Evolutionary conservation across 2,888 invertebrate species (phyloP).

Genomic region (Cataglyphis cursor): DNA sequence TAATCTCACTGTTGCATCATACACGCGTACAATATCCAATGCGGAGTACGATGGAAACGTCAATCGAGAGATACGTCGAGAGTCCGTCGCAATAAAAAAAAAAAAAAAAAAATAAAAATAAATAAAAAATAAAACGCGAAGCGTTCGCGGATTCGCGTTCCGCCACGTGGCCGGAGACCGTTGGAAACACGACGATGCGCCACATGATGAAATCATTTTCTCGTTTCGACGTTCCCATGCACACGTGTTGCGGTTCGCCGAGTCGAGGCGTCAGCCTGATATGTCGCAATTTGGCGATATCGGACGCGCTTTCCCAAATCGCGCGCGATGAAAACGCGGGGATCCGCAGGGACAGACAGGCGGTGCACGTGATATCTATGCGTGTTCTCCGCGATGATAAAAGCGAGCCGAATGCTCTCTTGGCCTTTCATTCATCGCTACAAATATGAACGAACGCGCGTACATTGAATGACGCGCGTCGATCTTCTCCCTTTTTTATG

Average conservation of each 20-base stretch:
- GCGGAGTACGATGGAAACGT: slow-evolving; percentile 28
- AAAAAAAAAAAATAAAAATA: slow-evolving; percentile 29
- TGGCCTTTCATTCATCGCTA: slow-evolving; percentile 69
- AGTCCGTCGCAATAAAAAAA: neutral
- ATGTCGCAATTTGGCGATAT: neutral
- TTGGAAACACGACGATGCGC: slow-evolving; percentile 63
- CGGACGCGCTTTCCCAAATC: slow-evolving; percentile 20
- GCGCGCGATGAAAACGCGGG: slow-evolving; percentile 29
- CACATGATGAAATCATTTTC: slow-evolving; percentile 65
- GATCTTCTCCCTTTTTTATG: slow-evolving; percentile 50
- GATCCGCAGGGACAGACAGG: neutral
- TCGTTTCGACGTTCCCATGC: slow-evolving; percentile 54
- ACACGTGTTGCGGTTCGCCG: slow-evolving; percentile 41
- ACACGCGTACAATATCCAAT: neutral
- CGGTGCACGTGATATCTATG: slow-evolving; percentile 14
- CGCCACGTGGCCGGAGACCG: slow-evolving; percentile 53
- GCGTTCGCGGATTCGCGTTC: slow-evolving; percentile 32
- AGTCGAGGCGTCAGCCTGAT: slow-evolving; percentile 44
- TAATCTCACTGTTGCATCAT: neutral
- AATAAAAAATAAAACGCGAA: slow-evolving; percentile 29
- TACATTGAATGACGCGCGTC: slow-evolving; percentile 60
- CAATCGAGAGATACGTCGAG: slow-evolving; percentile 16
- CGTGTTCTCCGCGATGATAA: slow-evolving; percentile 8
- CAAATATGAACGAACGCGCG: slow-evolving; percentile 71
- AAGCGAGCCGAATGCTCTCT: slow-evolving; percentile 12